Percentiles rank a stretch among this genome's conserved stretches.
These are phyloP conservation scores for Phania funesta DNA, from an alignment of 2,888 invertebrate species.

Conservation along the genomic window DNA sequence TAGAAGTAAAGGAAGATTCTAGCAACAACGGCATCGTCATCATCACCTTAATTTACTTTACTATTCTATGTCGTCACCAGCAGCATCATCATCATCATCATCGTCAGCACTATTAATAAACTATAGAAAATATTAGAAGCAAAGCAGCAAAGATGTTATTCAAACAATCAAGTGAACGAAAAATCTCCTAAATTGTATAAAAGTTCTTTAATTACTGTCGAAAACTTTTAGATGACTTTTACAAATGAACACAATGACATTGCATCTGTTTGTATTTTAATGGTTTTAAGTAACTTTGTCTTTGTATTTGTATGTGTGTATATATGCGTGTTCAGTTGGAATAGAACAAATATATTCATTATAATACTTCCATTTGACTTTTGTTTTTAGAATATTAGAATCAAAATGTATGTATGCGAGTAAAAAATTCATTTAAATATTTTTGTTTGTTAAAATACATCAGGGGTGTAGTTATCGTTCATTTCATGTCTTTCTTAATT, in stretches of 20 bases:
- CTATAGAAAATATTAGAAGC: slow-evolving; percentile 26
- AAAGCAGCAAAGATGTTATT: slow-evolving; percentile 28
- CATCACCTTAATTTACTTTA: no score
- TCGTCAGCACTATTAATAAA: slow-evolving; percentile 31
- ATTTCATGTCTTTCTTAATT: no score
- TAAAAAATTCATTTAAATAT: no score
- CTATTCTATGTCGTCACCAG: no score
- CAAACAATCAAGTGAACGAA: slow-evolving; percentile 50
- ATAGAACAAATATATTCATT: not conserved
- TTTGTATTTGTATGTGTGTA: not conserved
- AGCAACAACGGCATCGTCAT: not conserved
- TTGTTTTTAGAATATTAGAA: not conserved
- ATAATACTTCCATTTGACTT: slow-evolving; percentile 12
- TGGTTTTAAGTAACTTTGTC: not conserved
- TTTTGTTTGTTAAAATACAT: no score
- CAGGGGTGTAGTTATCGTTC: no score
- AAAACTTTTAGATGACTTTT: slow-evolving; percentile 57
- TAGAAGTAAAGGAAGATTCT: slow-evolving; percentile 5
- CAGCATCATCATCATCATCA: not conserved
- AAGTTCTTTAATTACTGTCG: slow-evolving; percentile 63
- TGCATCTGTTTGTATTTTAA: not conserved
- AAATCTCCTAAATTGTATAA: slow-evolving; percentile 53
- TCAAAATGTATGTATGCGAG: no score
- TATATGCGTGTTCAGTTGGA: not conserved
- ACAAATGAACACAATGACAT: not conserved